Conservation (phyloP, 2,888 invertebrate species). For the Plutella xylostella region DNA sequence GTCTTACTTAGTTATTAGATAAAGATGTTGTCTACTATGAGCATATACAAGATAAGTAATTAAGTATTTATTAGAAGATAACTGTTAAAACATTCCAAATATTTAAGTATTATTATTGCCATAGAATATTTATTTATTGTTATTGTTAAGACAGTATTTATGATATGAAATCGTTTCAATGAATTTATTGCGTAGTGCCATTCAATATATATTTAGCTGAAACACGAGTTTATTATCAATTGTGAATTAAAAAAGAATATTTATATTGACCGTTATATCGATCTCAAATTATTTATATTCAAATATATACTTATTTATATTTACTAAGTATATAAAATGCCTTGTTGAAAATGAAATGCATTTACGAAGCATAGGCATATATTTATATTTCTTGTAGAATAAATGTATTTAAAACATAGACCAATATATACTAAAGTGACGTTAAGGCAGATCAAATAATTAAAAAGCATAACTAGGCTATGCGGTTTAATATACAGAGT, state of each 20-base stretch:
- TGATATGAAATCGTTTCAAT: neutral
- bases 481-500: no score
- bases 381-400: no score
- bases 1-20: no score
- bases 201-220: no score
- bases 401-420: no score
- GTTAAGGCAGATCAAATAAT: no score
- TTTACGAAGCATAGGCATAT: no score
- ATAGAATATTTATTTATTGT: constrained; percentile 10
- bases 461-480: no score
- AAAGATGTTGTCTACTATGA: no score
- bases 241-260: neutral
- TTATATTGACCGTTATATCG: neutral
- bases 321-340: neutral
- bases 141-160: neutral
- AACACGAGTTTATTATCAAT: neutral
- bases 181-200: neutral
- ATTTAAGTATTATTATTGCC: constrained; percentile 11
- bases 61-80: neutral
- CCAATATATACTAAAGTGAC: no score
- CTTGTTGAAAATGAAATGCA: no score
- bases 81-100: constrained; percentile 11
- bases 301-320: neutral
- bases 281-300: neutral
- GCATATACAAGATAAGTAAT: neutral